These are phyloP conservation scores for Sminthopsis crassicaudata DNA, from an alignment of 2,113 vertebrate species.

Conservation along the genomic window DNA sequence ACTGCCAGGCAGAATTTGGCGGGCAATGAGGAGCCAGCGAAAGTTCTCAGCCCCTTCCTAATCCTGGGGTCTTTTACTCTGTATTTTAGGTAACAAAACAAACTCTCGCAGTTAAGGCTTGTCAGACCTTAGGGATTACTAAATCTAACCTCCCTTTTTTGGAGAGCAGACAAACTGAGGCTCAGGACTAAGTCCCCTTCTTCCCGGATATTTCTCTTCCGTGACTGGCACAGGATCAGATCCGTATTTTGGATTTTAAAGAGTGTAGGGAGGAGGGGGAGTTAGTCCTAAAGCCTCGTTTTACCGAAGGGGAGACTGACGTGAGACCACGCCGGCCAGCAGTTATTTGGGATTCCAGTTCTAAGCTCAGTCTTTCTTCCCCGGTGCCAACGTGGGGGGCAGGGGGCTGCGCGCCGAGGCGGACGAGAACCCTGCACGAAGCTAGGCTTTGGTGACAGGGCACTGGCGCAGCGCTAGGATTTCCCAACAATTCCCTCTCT, in stretches of 20 bases:
- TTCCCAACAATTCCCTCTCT: background rate
- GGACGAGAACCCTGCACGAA: background rate
- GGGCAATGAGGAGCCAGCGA: background rate
- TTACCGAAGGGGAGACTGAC: background rate
- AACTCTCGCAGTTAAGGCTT: background rate
- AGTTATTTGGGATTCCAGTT: background rate
- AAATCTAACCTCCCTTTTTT: background rate
- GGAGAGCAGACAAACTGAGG: background rate
- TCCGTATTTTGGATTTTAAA: background rate
- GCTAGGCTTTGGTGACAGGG: background rate
- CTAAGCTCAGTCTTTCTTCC: background rate
- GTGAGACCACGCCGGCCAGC: background rate
- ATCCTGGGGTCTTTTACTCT: background rate
- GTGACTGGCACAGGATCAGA: background rate
- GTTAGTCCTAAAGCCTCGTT: background rate
- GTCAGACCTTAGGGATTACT: background rate
- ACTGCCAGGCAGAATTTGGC: background rate
- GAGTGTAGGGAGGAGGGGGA: background rate
- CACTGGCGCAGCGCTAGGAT: background rate
- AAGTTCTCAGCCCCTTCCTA: background rate
- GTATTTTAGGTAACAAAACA: background rate
- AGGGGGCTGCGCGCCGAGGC: background rate
- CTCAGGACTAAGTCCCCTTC: background rate
- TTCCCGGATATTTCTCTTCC: background rate
- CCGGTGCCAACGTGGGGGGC: background rate